These are phyloP conservation scores for Parambassis ranga DNA, from an alignment of 2,797 vertebrate genomes.

Conservation along the genomic window DNA sequence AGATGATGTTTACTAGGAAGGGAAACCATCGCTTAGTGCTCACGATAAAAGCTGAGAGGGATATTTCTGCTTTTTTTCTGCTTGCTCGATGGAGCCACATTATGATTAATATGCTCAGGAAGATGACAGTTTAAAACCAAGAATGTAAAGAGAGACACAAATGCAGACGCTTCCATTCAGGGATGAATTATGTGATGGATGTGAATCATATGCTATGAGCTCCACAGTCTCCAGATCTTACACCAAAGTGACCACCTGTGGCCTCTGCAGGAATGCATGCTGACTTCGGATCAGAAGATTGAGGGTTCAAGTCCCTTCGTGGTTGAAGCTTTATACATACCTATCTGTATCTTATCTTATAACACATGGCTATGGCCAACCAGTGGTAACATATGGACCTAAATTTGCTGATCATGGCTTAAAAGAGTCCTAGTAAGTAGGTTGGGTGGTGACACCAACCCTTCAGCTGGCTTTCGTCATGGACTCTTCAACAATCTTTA, in stretches of 20 bases:
- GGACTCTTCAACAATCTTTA: too few relatives aligned
- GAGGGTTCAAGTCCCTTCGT: too few relatives aligned
- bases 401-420: too few relatives aligned
- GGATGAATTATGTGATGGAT: background rate
- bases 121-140: background rate
- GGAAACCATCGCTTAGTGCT: background rate
- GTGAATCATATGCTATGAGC: background rate
- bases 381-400: too few relatives aligned
- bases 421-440: too few relatives aligned
- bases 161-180: background rate
- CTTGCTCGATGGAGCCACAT: background rate
- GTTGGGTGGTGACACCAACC: too few relatives aligned
- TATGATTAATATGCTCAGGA: background rate
- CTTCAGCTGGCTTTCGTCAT: too few relatives aligned
- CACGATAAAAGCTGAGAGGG: slow-evolving; percentile 10
- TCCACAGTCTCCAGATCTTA: background rate
- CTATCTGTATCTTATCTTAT: too few relatives aligned
- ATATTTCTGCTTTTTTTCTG: slow-evolving; percentile 5
- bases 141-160: background rate
- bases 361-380: too few relatives aligned
- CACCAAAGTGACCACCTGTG: background rate
- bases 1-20: slow-evolving; percentile 12
- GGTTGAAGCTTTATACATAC: too few relatives aligned
- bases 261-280: too few relatives aligned
- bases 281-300: too few relatives aligned